Evolutionary conservation across 2,888 invertebrate genomes (phyloP).

Genomic region (Caenorhabditis sp.): DNA sequence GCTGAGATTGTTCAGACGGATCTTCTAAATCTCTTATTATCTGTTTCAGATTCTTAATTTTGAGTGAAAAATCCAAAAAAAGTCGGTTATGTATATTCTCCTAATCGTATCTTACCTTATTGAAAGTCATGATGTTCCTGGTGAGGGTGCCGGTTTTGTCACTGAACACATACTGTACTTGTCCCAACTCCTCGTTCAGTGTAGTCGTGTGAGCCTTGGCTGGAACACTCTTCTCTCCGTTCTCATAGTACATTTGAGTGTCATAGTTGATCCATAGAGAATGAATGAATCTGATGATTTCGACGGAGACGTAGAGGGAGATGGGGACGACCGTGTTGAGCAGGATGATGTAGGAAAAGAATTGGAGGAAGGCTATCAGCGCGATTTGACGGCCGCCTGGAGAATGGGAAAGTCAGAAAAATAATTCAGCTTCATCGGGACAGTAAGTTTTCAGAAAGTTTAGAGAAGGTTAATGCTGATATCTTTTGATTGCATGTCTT

Average conservation of each 20-base stretch:
- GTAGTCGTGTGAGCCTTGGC: constrained; percentile 94
- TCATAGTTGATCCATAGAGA: constrained; percentile 99
- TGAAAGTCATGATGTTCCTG: constrained; percentile 99
- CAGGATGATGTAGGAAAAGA: constrained; percentile 99
- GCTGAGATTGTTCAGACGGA: too few species aligned
- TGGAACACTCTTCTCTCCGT: constrained; percentile 79
- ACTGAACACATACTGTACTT: constrained; percentile 98
- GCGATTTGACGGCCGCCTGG: constrained; percentile 84
- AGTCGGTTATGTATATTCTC: not conserved
- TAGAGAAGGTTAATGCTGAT: too few species aligned
- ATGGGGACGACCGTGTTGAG: constrained; percentile 99
- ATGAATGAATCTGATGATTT: constrained; percentile 97
- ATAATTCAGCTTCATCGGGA: too few species aligned
- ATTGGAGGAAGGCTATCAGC: constrained; percentile 95
- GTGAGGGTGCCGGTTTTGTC: constrained; percentile 99
- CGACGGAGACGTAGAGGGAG: constrained; percentile 93
- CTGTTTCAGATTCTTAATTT: not conserved
- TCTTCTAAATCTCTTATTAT: too few species aligned
- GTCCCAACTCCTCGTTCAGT: constrained; percentile 90
- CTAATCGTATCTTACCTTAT: constrained; percentile 87
- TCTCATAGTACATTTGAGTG: constrained; percentile 94
- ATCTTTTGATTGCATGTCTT: too few species aligned
- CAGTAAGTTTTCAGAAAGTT: too few species aligned
- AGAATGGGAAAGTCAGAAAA: not conserved
- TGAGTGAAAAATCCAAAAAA: too few species aligned